phyloP scores from a whole-genome alignment of 2,113 vertebrate genomes.

The Apeltes quadracus region DNA sequence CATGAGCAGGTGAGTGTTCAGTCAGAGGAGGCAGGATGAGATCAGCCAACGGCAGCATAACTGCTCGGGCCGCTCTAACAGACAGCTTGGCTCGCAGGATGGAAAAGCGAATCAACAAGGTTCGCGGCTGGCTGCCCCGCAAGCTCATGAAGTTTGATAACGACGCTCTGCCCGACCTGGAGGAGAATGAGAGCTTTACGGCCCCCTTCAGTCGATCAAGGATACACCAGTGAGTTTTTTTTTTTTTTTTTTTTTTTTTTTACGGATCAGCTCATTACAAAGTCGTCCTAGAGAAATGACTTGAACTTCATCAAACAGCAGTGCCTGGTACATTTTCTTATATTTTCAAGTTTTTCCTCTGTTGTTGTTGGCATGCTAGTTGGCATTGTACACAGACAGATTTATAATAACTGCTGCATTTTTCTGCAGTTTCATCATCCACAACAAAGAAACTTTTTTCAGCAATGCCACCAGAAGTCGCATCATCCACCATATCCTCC shows the following conservation, averaged over 20 bases:
- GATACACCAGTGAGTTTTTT: slow-evolving; percentile 94
- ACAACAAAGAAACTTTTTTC: slow-evolving; percentile 97
- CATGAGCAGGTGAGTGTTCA: slow-evolving; percentile 90
- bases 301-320: background rate
- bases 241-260: slow-evolving; percentile 69
- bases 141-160: slow-evolving; percentile 95
- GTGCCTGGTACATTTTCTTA: background rate
- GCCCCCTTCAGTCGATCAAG: slow-evolving; percentile 95
- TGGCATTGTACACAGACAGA: background rate
- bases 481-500: slow-evolving; percentile 94
- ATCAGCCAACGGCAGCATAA: background rate
- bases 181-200: slow-evolving; percentile 95
- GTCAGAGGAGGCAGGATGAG: background rate
- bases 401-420: slow-evolving; percentile 48
- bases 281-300: background rate
- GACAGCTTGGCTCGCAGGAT: slow-evolving; percentile 78
- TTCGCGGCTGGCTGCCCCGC: slow-evolving; percentile 92
- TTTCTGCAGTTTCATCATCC: slow-evolving; percentile 90
- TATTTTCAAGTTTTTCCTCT: slow-evolving; percentile 3
- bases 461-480: slow-evolving; percentile 94
- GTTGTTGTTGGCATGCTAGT: background rate
- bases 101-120: slow-evolving; percentile 94
- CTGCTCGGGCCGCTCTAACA: slow-evolving; percentile 3
- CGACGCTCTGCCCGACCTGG: slow-evolving; percentile 91
- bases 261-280: background rate